Evolutionary conservation across 2,113 vertebrate species (phyloP).

Genomic region (Ondatra zibethicus): DNA sequence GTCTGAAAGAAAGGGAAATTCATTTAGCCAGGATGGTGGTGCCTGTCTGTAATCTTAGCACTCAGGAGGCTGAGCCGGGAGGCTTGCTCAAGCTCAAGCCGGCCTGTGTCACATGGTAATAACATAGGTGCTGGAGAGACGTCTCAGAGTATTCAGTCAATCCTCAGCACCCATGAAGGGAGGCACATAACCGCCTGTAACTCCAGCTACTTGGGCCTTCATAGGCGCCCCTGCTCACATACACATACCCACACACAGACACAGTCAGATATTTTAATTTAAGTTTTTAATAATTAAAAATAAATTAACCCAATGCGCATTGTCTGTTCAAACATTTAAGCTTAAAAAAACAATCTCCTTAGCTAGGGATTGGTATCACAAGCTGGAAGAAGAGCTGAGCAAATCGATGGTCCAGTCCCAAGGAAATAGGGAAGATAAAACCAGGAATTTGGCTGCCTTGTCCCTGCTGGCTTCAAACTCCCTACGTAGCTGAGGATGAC

Average conservation of each 20-base stretch:
- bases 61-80: background rate
- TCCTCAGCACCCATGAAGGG: background rate
- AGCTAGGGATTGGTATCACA: background rate
- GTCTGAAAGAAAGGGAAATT: background rate
- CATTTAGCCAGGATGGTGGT: background rate
- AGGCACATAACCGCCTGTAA: background rate
- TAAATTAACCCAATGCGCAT: background rate
- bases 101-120: background rate
- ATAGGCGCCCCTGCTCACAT: background rate
- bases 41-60: background rate
- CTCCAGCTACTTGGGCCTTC: too few species aligned
- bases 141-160: background rate
- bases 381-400: background rate
- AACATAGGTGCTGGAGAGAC: background rate
- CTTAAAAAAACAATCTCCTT: background rate
- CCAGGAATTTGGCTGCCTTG: background rate
- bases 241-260: background rate
- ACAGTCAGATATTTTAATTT: background rate
- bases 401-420: background rate
- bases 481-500: background rate
- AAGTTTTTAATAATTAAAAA: background rate
- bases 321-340: background rate
- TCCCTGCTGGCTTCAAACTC: background rate
- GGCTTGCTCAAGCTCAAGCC: background rate
- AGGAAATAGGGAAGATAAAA: background rate